Conservation (phyloP, 2,888 invertebrate species). For the Hylaea fasciaria region DNA sequence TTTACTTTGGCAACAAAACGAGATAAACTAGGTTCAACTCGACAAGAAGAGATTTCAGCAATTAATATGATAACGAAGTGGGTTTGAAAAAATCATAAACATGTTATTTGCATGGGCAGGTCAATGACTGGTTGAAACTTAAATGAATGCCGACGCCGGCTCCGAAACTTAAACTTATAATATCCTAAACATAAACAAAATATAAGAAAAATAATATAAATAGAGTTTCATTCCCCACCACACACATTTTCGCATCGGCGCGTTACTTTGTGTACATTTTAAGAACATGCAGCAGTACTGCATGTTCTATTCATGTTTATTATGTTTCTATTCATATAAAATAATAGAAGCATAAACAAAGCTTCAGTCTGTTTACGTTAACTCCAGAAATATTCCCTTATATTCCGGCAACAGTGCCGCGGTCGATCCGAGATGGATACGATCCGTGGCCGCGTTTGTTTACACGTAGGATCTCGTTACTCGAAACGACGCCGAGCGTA, state of each 20-base stretch:
- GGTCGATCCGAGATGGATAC: conserved; percentile 2
- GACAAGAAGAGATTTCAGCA: neutral
- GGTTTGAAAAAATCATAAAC: too few relatives aligned
- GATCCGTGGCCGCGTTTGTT: conserved; percentile 8
- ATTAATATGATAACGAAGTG: too few relatives aligned
- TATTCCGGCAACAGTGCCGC: neutral
- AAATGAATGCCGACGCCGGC: too few relatives aligned
- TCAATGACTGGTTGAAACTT: too few relatives aligned
- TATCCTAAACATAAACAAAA: too few relatives aligned
- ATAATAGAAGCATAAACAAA: neutral
- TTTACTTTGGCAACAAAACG: too few relatives aligned
- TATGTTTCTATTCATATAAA: neutral
- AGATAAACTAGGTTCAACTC: neutral
- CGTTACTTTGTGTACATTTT: too few relatives aligned
- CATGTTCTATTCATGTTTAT: neutral
- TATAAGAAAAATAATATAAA: too few relatives aligned
- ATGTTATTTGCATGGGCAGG: too few relatives aligned
- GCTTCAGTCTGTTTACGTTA: neutral
- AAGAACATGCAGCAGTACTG: neutral
- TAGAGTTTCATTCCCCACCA: too few relatives aligned
- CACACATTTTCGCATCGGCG: too few relatives aligned
- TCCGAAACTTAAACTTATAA: too few relatives aligned
- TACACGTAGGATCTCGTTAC: conserved; percentile 11
- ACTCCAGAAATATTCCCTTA: neutral
- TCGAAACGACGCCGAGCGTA: conserved; percentile 4